A percentile compares a stretch with the other conserved stretches of the same genome.
Conservation (phyloP, 2,888 invertebrate genomes). For the Aporophyla nigra region DNA sequence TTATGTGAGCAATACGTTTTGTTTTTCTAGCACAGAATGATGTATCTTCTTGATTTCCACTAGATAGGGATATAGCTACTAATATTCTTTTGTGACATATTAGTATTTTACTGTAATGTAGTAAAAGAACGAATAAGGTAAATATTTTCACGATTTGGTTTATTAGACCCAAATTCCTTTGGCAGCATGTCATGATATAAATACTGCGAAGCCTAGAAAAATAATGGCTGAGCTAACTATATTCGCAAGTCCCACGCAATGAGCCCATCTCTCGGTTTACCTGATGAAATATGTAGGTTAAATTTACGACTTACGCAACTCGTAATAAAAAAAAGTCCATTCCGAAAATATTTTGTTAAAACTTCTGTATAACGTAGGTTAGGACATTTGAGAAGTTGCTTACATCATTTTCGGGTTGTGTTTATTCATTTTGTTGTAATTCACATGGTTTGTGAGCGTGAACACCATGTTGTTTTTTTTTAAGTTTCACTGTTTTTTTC, state of each 20-base stretch:
- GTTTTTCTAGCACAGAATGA: slow-evolving; percentile 35
- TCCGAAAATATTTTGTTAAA: slow-evolving; percentile 56
- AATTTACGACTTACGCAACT: slow-evolving; percentile 63
- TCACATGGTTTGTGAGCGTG: background rate
- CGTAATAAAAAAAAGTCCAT: slow-evolving; percentile 59
- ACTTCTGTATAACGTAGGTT: slow-evolving; percentile 41
- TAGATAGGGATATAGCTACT: slow-evolving; percentile 25
- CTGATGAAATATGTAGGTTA: slow-evolving; percentile 65
- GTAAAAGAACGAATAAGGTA: background rate
- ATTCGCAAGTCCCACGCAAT: slow-evolving; percentile 63
- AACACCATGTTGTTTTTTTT: background rate
- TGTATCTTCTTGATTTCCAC: slow-evolving; percentile 14
- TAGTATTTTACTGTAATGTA: slow-evolving; percentile 1
- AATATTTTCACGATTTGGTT: slow-evolving; percentile 11
- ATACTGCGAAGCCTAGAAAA: slow-evolving; percentile 53
- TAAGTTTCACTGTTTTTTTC: background rate
- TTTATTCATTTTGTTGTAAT: slow-evolving; percentile 25
- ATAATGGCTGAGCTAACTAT: slow-evolving; percentile 61
- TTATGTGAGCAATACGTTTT: slow-evolving; percentile 53
- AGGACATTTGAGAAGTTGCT: slow-evolving; percentile 39
- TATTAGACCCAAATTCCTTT: slow-evolving; percentile 39
- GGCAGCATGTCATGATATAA: slow-evolving; percentile 48
- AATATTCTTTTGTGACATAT: slow-evolving; percentile 12
- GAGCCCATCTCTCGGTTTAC: slow-evolving; percentile 62
- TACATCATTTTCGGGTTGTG: slow-evolving; percentile 20